Evolutionary conservation across 2,113 vertebrate species (phyloP).

Genomic region (Archocentrus centrarchus): DNA sequence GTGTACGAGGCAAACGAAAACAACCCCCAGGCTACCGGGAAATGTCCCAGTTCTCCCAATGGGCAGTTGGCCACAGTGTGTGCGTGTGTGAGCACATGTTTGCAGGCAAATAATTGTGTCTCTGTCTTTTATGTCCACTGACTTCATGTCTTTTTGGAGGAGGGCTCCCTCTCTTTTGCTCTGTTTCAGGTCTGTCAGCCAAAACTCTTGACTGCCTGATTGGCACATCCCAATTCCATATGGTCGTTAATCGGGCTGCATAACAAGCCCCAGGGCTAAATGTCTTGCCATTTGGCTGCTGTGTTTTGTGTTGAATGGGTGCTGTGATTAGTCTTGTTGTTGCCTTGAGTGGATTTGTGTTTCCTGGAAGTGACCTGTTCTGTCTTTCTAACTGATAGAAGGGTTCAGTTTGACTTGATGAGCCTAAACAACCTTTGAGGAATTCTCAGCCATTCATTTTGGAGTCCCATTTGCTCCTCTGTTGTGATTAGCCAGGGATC

Average conservation of each 20-base stretch:
- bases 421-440: neutral
- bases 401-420: neutral
- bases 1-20: neutral
- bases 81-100: neutral
- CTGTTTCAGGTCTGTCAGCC: neutral
- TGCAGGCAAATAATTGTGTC: neutral
- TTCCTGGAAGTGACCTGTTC: neutral
- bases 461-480: too few species aligned
- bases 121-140: neutral
- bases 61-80: too few species aligned
- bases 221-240: neutral
- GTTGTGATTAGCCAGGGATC: neutral
- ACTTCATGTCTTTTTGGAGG: neutral
- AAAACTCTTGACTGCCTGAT: neutral
- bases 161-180: neutral
- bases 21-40: neutral
- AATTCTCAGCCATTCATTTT: neutral
- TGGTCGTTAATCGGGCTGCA: neutral
- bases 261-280: neutral
- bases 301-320: neutral
- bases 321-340: neutral
- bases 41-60: neutral
- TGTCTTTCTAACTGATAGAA: neutral
- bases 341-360: neutral
- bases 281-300: neutral